These are phyloP conservation scores for Ceriagrion tenellum DNA, from an alignment of 2,888 invertebrate genomes.

Conservation along the genomic window DNA sequence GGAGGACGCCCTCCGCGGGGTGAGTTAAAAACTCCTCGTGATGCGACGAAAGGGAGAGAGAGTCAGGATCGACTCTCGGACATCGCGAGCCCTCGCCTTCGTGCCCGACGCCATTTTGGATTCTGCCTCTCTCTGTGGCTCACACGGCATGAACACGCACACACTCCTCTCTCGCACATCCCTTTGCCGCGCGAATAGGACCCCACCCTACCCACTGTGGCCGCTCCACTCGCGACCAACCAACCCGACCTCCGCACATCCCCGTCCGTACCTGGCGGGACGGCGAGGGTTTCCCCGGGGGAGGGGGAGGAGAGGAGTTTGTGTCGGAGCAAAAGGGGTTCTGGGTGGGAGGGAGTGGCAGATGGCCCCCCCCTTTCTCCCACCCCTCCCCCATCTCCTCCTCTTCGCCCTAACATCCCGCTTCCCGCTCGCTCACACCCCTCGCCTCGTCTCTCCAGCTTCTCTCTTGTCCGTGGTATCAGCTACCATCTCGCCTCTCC, in stretches of 20 bases:
- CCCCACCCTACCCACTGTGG: neutral
- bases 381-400: neutral
- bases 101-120: slow-evolving; percentile 63
- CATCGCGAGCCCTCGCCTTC: neutral
- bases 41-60: neutral
- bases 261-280: slow-evolving; percentile 41
- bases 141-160: neutral
- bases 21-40: neutral
- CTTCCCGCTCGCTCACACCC: neutral
- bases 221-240: neutral
- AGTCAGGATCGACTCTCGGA: neutral
- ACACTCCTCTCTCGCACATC: neutral
- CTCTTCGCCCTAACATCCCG: neutral
- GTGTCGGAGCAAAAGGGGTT: neutral
- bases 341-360: slow-evolving; percentile 14
- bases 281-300: neutral
- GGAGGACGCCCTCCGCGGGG: no score
- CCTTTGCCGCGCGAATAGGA: neutral
- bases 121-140: slow-evolving; percentile 11
- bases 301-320: neutral
- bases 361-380: slow-evolving; percentile 6
- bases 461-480: slow-evolving; percentile 60
- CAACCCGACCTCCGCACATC: no score
- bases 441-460: neutral
- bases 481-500: slow-evolving; percentile 57